Percentiles rank a stretch among this genome's conserved stretches.
These are phyloP conservation scores for Ornithorhynchus anatinus DNA, from an alignment of 2,113 vertebrate genomes.

Conservation along the genomic window DNA sequence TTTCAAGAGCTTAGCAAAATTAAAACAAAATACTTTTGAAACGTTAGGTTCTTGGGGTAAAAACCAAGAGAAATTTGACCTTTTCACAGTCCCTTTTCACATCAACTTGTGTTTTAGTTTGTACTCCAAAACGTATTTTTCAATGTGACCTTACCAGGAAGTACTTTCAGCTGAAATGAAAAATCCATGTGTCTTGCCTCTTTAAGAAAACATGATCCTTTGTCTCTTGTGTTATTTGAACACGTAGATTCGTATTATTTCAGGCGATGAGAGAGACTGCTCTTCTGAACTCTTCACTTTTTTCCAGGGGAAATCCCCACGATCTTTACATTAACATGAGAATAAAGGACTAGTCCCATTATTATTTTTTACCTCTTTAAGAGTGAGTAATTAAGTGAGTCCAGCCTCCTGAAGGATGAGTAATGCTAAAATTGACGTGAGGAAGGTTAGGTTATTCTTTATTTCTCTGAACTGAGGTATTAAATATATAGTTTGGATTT, in stretches of 20 bases:
- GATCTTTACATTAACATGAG: constrained; percentile 44
- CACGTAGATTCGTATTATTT: neutral
- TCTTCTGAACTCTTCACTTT: constrained; percentile 13
- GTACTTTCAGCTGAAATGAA: neutral
- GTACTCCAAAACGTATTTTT: constrained; percentile 3
- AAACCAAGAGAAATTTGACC: constrained; percentile 15
- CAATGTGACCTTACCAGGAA: neutral
- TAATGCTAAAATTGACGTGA: constrained; percentile 58
- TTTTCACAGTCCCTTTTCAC: constrained; percentile 1
- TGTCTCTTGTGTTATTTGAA: too few species aligned
- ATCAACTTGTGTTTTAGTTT: neutral
- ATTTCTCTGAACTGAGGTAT: constrained; percentile 50
- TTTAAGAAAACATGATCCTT: too few species aligned
- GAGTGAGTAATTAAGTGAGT: constrained; percentile 43
- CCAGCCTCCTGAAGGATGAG: constrained; percentile 52
- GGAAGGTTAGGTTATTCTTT: constrained; percentile 59
- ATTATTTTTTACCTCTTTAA: too few species aligned
- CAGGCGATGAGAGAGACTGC: neutral
- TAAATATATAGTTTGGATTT: constrained; percentile 37
- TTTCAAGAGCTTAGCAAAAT: neutral
- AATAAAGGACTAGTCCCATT: constrained; percentile 34
- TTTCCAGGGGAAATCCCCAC: constrained; percentile 4
- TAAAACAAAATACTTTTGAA: neutral
- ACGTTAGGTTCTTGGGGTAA: constrained; percentile 2
- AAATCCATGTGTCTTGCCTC: too few species aligned